Conservation (phyloP, 2,797 vertebrate genomes). For the Epinephelus awoara region DNA sequence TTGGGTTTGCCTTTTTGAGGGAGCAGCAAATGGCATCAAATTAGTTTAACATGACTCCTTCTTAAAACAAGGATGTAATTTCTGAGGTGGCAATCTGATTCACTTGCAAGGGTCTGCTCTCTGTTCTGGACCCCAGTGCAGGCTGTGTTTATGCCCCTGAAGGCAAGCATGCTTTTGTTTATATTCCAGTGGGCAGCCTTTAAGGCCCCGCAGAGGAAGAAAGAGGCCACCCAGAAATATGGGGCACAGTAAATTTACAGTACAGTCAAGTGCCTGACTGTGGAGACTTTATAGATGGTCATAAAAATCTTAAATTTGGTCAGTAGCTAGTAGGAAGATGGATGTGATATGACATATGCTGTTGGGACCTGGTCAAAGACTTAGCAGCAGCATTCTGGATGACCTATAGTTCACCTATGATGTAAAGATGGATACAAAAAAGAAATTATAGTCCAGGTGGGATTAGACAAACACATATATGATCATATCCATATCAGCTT, state of each 20-base stretch:
- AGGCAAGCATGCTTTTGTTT: background rate
- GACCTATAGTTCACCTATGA: background rate
- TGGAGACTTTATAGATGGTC: background rate
- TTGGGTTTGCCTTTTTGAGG: too few relatives aligned
- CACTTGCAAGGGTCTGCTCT: too few relatives aligned
- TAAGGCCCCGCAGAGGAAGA: background rate
- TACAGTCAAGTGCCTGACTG: background rate
- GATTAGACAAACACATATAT: background rate
- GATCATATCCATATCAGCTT: background rate
- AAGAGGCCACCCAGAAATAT: background rate
- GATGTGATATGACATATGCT: background rate
- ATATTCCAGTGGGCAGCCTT: background rate
- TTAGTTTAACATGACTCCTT: too few relatives aligned
- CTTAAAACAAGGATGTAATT: too few relatives aligned
- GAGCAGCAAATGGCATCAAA: too few relatives aligned
- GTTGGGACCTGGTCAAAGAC: too few relatives aligned
- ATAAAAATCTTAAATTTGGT: background rate
- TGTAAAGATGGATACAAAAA: background rate
- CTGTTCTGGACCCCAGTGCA: too few relatives aligned
- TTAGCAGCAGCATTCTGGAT: background rate
- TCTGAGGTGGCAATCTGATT: too few relatives aligned
- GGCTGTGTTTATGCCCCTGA: too few relatives aligned
- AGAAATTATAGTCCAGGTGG: too few relatives aligned
- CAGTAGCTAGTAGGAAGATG: background rate
- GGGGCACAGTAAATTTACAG: background rate